Evolutionary conservation across 2,113 vertebrate genomes (phyloP).

Genomic region (Corythaixoides concolor): DNA sequence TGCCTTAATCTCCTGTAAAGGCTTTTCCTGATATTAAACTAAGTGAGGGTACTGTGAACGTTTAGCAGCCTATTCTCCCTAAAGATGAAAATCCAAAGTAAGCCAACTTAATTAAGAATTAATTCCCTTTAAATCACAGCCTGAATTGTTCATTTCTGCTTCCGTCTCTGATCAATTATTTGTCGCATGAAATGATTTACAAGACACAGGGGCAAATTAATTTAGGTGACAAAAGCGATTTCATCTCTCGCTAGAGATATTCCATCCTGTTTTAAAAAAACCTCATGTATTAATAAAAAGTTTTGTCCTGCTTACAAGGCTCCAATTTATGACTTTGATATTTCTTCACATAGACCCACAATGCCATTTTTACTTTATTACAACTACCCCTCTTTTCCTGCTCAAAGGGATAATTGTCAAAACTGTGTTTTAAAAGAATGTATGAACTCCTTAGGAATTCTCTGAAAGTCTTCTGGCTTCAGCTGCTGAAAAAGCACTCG

Average conservation of each 20-base stretch:
- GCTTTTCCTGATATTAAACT: conserved; percentile 33
- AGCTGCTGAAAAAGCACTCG: background rate
- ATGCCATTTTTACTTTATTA: background rate
- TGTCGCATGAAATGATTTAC: conserved; percentile 43
- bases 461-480: background rate
- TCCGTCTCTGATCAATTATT: conserved; percentile 40
- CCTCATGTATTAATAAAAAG: background rate
- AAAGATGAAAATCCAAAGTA: conserved; percentile 60
- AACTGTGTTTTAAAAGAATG: background rate
- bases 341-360: background rate
- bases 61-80: conserved; percentile 28
- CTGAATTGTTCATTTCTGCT: conserved; percentile 42
- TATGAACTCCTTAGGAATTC: background rate
- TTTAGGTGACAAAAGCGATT: conserved; percentile 44
- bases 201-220: conserved; percentile 44
- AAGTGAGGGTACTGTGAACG: conserved; percentile 5
- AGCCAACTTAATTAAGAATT: conserved; percentile 72
- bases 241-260: background rate
- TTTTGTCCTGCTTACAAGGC: background rate
- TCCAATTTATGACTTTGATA: background rate
- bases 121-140: conserved; percentile 62
- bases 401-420: background rate
- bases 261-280: background rate
- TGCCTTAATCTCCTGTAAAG: conserved; percentile 35
- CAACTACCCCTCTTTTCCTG: background rate